Percentiles rank a stretch among this genome's conserved stretches.
Conservation (phyloP, 2,797 vertebrate genomes). For the Epinephelus coioides region DNA sequence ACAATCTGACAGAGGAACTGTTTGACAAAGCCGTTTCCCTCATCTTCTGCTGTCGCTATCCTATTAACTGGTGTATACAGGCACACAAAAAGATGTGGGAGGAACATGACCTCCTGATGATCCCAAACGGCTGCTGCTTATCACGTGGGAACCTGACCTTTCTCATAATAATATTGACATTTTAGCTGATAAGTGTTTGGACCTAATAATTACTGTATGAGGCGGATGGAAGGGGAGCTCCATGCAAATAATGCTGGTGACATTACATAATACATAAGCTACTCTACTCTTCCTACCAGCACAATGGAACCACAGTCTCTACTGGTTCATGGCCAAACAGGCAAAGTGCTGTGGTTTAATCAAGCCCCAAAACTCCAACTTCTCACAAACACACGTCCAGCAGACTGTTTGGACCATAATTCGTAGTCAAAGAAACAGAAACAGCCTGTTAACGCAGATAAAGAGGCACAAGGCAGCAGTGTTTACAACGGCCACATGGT, state of each 20-base stretch:
- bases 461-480: conserved; percentile 50
- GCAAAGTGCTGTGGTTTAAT: background rate
- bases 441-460: background rate
- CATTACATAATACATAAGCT: conserved; percentile 41
- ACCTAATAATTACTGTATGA: conserved; percentile 27
- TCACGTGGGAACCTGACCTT: conserved; percentile 54
- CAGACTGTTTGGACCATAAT: background rate
- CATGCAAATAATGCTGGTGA: conserved; percentile 45
- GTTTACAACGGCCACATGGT: conserved; percentile 81
- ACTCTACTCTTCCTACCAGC: background rate
- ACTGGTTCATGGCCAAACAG: background rate
- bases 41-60: conserved; percentile 3
- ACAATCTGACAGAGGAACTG: background rate
- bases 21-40: conserved; percentile 18
- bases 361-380: background rate
- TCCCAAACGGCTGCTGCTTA: conserved; percentile 16
- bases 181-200: conserved; percentile 36
- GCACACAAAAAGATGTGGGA: conserved; percentile 23
- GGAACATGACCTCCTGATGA: conserved; percentile 32
- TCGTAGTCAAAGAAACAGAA: background rate
- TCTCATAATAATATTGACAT: conserved; percentile 62
- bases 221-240: conserved; percentile 6
- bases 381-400: background rate
- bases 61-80: background rate
- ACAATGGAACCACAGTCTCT: conserved; percentile 38